These are phyloP conservation scores for Apodemia mormo DNA, from an alignment of 2,888 invertebrate species.

Conservation along the genomic window DNA sequence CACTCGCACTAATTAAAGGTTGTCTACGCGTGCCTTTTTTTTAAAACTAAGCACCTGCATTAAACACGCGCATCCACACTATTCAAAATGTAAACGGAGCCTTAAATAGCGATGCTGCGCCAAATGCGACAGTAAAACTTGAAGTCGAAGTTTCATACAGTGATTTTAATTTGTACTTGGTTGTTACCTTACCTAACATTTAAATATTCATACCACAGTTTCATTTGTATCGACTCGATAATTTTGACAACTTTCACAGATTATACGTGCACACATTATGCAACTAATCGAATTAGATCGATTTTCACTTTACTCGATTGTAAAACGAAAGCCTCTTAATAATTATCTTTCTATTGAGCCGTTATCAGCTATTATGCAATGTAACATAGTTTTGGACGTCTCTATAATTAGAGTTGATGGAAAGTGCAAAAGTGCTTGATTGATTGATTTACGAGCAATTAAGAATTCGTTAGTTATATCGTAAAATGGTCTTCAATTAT, in stretches of 20 bases:
- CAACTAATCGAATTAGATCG: constrained; percentile 22
- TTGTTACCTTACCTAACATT: background rate
- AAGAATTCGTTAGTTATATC: constrained; percentile 17
- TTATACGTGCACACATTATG: constrained; percentile 5
- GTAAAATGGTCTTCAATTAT: constrained; percentile 5
- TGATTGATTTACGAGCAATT: constrained; percentile 18
- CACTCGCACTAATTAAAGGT: too few relatives aligned
- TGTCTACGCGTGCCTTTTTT: too few relatives aligned
- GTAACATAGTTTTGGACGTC: constrained; percentile 14
- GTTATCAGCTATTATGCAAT: constrained; percentile 11
- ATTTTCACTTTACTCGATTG: constrained; percentile 20
- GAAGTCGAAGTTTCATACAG: background rate
- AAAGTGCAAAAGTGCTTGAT: constrained; percentile 5
- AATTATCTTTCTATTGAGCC: constrained; percentile 8
- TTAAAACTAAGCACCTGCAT: too few relatives aligned
- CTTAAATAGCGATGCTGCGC: background rate
- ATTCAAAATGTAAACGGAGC: too few relatives aligned
- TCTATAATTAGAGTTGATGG: constrained; percentile 7
- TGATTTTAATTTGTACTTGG: background rate
- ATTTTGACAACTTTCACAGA: constrained; percentile 11
- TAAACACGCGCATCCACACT: too few relatives aligned
- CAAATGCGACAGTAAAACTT: background rate
- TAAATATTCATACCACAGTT: constrained; percentile 9
- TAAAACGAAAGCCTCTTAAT: constrained; percentile 22
- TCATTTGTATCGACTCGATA: constrained; percentile 6